These are phyloP conservation scores for Rhinogobio ventralis DNA, from an alignment of 2,797 vertebrate genomes.

Conservation along the genomic window DNA sequence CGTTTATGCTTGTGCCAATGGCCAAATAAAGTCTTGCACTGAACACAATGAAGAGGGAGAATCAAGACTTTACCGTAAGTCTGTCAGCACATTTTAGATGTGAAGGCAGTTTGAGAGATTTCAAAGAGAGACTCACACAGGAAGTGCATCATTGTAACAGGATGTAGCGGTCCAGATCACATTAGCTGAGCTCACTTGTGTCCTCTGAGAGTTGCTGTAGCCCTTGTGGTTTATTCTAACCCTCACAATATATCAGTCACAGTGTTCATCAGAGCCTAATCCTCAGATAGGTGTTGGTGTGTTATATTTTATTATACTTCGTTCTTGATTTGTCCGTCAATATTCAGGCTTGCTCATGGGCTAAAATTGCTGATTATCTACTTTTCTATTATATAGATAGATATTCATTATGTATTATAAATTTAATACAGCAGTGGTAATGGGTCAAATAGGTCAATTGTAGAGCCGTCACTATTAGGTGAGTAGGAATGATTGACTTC, in stretches of 20 bases:
- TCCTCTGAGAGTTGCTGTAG: not conserved
- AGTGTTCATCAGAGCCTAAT: not conserved
- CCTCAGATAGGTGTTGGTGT: not conserved
- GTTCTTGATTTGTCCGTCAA: not conserved
- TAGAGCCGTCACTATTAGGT: not conserved
- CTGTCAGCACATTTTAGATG: not conserved
- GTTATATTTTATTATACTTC: not conserved
- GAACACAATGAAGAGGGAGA: not conserved
- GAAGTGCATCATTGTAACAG: constrained; percentile 34
- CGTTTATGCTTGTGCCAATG: not conserved
- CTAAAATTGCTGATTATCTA: not conserved
- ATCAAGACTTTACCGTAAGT: not conserved
- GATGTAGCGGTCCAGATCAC: constrained; percentile 11
- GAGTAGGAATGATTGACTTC: not conserved
- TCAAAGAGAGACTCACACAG: constrained; percentile 1
- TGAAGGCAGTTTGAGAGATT: not conserved
- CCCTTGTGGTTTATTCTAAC: not conserved
- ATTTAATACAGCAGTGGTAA: not conserved
- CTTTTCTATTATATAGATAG: not conserved
- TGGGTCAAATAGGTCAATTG: not conserved
- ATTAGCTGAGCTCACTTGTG: not conserved
- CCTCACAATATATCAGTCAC: not conserved
- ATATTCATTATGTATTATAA: not conserved
- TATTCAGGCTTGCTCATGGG: not conserved
- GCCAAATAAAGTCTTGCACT: constrained; percentile 31